phyloP scores from a whole-genome alignment of 2,113 vertebrate genomes.

The Grammomys surdaster region DNA sequence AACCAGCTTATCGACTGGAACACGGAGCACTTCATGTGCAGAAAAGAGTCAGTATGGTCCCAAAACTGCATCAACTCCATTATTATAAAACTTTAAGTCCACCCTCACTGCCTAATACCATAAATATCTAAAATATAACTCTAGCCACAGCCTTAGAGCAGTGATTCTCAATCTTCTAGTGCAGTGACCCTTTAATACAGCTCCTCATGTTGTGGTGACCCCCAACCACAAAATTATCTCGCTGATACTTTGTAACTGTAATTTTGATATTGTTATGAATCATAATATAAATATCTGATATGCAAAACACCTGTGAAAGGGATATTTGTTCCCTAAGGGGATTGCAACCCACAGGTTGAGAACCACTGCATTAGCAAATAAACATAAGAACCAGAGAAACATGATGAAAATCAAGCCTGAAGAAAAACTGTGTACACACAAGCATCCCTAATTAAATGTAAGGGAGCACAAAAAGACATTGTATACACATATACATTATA shows the following conservation, averaged over 20 bases:
- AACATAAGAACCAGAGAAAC: not conserved
- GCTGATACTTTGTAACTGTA: not conserved
- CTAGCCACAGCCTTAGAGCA: not conserved
- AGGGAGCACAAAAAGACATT: not conserved
- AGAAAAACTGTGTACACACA: not conserved
- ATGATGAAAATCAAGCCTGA: constrained; percentile 22
- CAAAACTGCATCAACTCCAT: not conserved
- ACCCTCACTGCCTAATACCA: not conserved
- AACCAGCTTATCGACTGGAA: not conserved
- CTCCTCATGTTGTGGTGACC: not conserved
- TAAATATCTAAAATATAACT: constrained; percentile 1
- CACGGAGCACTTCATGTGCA: not conserved
- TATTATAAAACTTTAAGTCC: not conserved
- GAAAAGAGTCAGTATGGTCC: not conserved
- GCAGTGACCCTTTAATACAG: not conserved
- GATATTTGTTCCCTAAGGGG: not conserved
- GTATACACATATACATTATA: too few relatives aligned
- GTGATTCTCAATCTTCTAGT: not conserved
- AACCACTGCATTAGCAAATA: not conserved
- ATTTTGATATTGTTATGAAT: not conserved
- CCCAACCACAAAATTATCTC: not conserved
- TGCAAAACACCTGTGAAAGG: not conserved
- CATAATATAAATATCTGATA: not conserved
- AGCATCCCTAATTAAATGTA: not conserved
- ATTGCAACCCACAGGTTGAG: not conserved